Evolutionary conservation across 2,113 vertebrate genomes (phyloP).

Genomic region (Pelusios castaneus): DNA sequence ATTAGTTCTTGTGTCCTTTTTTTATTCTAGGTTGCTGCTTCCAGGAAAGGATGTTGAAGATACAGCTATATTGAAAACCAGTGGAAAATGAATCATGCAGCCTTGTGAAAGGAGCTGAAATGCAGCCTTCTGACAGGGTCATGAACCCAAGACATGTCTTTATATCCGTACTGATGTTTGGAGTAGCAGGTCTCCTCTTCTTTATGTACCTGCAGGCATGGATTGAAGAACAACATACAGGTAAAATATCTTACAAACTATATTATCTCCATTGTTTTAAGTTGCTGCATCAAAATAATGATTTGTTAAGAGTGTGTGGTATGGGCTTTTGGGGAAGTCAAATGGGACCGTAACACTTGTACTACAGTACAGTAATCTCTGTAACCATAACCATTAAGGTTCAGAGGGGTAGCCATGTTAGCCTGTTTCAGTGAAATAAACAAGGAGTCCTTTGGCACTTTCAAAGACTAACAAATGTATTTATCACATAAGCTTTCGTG

Average conservation of each 20-base stretch:
- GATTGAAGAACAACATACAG: conserved; percentile 76
- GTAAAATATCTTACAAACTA: conserved; percentile 38
- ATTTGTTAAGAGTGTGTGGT: not conserved
- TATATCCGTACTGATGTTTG: conserved; percentile 77
- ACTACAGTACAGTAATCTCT: not conserved
- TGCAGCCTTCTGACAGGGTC: conserved; percentile 64
- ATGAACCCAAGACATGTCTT: conserved; percentile 80
- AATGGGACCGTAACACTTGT: not conserved
- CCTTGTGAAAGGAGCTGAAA: conserved; percentile 56
- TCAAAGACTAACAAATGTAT: no score
- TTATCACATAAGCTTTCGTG: no score
- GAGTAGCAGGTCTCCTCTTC: conserved; percentile 77
- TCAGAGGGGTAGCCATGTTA: no score
- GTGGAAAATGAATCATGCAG: conserved; percentile 26
- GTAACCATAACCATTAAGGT: not conserved
- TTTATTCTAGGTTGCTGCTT: conserved; percentile 60
- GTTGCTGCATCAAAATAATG: not conserved
- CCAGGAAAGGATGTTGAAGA: not conserved
- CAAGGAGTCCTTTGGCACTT: no score
- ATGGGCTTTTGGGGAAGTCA: not conserved
- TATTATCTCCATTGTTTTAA: not conserved
- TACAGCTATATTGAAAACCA: not conserved
- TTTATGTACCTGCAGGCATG: conserved; percentile 79
- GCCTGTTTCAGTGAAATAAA: no score
- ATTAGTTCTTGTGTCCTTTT: not conserved